Evolutionary conservation across 2,888 invertebrate genomes (phyloP).

Genomic region (Steinernema carpocapsae): DNA sequence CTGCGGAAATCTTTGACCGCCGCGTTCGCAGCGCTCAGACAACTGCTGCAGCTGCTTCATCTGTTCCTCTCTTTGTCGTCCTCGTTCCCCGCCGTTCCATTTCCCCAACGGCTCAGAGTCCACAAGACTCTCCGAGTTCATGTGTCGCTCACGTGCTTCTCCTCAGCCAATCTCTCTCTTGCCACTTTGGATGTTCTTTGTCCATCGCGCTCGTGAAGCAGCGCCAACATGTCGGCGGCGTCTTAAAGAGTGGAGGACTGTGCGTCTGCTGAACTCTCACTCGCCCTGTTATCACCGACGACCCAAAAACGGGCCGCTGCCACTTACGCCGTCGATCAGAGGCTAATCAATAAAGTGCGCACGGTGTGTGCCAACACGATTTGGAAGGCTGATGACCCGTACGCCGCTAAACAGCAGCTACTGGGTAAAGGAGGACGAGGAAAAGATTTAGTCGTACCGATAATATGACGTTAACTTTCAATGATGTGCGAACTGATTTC

Average conservation of each 20-base stretch:
- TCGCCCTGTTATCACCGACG: not conserved
- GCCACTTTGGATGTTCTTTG: conserved; percentile 6
- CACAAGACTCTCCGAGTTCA: conserved; percentile 1
- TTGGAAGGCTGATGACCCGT: too few species aligned
- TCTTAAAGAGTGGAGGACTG: not conserved
- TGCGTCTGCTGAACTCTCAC: conserved; percentile 23
- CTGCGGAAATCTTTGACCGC: conserved; percentile 12
- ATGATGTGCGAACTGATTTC: not conserved
- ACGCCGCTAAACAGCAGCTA: too few species aligned
- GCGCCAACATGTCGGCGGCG: not conserved
- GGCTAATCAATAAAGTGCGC: not conserved
- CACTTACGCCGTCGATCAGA: not conserved
- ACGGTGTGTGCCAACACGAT: too few species aligned
- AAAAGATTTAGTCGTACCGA: too few species aligned
- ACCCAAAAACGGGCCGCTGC: not conserved
- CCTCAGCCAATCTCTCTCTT: too few species aligned
- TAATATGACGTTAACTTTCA: not conserved
- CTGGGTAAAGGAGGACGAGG: too few species aligned
- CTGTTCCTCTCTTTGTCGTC: not conserved
- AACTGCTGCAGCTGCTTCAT: not conserved
- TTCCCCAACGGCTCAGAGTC: not conserved
- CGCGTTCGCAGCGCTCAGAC: not conserved
- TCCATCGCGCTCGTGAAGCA: not conserved
- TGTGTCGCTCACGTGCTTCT: not conserved
- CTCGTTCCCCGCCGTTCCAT: not conserved